These are phyloP conservation scores for Himalopsyche japonica DNA, from an alignment of 2,888 invertebrate species.

Conservation along the genomic window DNA sequence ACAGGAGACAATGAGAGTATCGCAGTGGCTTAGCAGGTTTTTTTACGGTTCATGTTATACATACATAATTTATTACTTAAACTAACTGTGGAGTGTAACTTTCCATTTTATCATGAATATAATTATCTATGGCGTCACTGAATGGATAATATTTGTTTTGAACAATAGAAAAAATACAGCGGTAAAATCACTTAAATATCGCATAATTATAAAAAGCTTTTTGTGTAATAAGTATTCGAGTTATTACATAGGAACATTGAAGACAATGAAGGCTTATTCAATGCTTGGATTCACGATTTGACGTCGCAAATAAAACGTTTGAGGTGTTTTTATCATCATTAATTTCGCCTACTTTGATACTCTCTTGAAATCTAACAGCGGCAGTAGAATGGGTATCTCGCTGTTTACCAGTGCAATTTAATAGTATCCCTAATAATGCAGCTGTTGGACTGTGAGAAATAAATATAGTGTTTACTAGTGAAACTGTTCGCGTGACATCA, in stretches of 20 bases:
- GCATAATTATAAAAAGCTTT: neutral
- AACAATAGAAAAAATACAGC: neutral
- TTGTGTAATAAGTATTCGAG: neutral
- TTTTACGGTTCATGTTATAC: too few relatives aligned
- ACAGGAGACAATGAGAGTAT: too few relatives aligned
- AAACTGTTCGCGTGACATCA: neutral
- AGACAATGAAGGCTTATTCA: neutral
- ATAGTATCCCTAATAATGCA: neutral
- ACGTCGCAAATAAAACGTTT: neutral
- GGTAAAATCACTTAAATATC: neutral
- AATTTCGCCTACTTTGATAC: neutral
- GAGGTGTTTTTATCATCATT: neutral
- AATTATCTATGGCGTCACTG: neutral
- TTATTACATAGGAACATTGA: neutral
- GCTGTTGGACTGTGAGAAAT: neutral
- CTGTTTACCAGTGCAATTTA: neutral
- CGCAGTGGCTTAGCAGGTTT: too few relatives aligned
- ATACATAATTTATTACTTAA: neutral
- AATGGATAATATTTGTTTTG: neutral
- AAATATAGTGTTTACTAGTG: neutral
- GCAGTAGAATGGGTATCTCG: neutral
- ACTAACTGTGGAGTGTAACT: neutral
- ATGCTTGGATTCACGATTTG: neutral
- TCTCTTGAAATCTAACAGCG: neutral
- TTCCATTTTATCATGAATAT: neutral